Base-by-base conservation (phyloP, 2,797 vertebrate genomes). In the Falco naumanni region DNA sequence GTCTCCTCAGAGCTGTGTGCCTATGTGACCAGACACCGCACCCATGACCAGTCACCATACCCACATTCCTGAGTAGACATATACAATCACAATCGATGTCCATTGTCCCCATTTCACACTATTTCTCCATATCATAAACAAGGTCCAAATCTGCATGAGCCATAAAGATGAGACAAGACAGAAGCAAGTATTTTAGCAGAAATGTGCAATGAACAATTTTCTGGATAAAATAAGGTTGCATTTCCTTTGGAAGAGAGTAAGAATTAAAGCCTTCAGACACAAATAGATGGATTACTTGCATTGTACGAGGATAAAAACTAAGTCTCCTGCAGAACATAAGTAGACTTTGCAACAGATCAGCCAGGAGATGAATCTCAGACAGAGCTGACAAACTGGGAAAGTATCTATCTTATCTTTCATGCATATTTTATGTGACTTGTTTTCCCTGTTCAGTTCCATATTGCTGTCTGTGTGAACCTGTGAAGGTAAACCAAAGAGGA, bases 331-430 rank as follows among this genome's bases (percentile, higher is more conserved):
- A 84, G 72, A 96, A 84, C 65, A 25, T 88, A 94, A 96, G 87
- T 19, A 93, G 93, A 92, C 78, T 97, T 82, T 89, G 70, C 70
- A 74, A 85, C 41, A 95, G 96, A 94, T 96, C 87, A 96, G 68
- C 68, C 75, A 85, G 80, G 74, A 92, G 81, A 90, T 69, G 57
- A 85, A 90, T 92, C 92, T 89, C 90, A 95, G 88, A 60, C 60
- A 69, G 86, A 77, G 41, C 60, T 89, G 94, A 87, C 64, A 93
- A 92, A 89, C 64, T 75, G 75, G 65, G 68, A 83, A 78, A 93
- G 76, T 20, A 78, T 70, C 76, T 88, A 16, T 76, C 69, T 65
- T 72, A 28, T 70, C 37, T 83, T 85, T 80, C 72, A 71, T 64
- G 68, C 95, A 75, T 86, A 91, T 93, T 90, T 85, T n/a, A 84